Base-by-base conservation (phyloP, 2,797 vertebrate genomes). In the Cyclura pinguis region DNA sequence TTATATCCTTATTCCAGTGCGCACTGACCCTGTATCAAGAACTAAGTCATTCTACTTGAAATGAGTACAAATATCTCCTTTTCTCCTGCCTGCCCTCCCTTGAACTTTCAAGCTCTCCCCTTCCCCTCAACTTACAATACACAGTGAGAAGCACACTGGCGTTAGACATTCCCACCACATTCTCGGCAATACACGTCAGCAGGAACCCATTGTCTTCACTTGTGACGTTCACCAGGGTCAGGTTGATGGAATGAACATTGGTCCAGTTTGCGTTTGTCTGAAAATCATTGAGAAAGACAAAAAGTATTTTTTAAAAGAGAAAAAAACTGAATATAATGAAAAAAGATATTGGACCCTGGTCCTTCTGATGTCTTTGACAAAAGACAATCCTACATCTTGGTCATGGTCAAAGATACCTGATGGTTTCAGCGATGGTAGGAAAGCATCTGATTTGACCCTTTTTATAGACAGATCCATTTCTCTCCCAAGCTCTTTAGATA, bases 261-360 rank as follows among this genome's bases (percentile, higher is more conserved):
- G 98, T 98, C 98, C 98, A 99, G 95, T 99, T 99, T 80, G 99
- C 98, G n/a, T 98, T 99, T 2, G 98, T 99, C 99, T 99, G 92
- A 83, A 96, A 95, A 90, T 16, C 69, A 91, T 16, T 76, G 80
- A 91, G 55, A 89, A 5, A 84, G 83, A 93, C 77, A 93, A 20
- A 92, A 24, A 52, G 32, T 55, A 82, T 22, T n/a, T 69, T 59
- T 20, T 18, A 57, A 57, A 27, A 67, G 18, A 64, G 22, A 47
- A 47, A 47, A 47, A 47, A 47, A 47, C 42, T 47, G 42, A 47
- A 47, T 47, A 47, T 47, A 47, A 47, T 78, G 24, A 20, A 67
- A 42, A 35, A 55, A 52, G 12, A 27, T 57, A 16, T 1, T 16
- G 27, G 81, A 52, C 29, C 10, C 38, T 18, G 18, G 18, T 14